Conservation (phyloP, 2,888 invertebrate species). For the Cylloceria caligata region DNA sequence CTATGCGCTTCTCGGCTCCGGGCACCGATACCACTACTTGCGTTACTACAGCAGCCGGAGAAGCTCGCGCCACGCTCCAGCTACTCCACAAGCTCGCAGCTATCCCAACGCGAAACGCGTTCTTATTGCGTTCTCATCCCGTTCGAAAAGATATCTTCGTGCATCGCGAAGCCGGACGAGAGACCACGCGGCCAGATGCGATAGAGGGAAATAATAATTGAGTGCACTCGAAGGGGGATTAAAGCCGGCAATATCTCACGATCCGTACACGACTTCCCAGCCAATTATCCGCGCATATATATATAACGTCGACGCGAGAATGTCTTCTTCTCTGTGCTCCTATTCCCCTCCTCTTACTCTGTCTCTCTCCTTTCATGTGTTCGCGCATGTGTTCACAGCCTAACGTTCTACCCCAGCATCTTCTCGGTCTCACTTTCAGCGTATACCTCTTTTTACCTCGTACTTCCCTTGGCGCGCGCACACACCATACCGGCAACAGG, state of each 20-base stretch:
- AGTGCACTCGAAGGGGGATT: slow-evolving; percentile 30
- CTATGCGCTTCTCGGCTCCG: slow-evolving; percentile 28
- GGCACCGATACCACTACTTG: slow-evolving; percentile 18
- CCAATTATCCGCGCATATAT: slow-evolving; percentile 52
- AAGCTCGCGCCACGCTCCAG: slow-evolving; percentile 21
- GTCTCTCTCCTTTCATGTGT: background rate
- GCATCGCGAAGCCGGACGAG: background rate
- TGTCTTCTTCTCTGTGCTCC: slow-evolving; percentile 3
- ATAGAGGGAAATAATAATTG: slow-evolving; percentile 53
- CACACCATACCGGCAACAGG: slow-evolving; percentile 29
- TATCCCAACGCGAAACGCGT: slow-evolving; percentile 17
- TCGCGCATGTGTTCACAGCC: background rate
- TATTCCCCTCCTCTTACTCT: no score
- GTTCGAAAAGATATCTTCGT: slow-evolving; percentile 15
- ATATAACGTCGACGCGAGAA: slow-evolving; percentile 35
- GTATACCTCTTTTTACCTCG: slow-evolving; percentile 48
- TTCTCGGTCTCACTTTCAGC: slow-evolving; percentile 56
- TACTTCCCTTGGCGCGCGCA: slow-evolving; percentile 53
- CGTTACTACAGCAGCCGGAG: background rate
- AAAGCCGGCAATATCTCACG: slow-evolving; percentile 34
- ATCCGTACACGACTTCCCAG: slow-evolving; percentile 44
- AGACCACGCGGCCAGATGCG: background rate
- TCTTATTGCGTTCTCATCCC: slow-evolving; percentile 29
- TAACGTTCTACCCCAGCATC: slow-evolving; percentile 20
- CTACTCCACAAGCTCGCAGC: slow-evolving; percentile 4